Evolutionary conservation across 2,797 vertebrate species (phyloP).

Genomic region (Karalla daura): DNA sequence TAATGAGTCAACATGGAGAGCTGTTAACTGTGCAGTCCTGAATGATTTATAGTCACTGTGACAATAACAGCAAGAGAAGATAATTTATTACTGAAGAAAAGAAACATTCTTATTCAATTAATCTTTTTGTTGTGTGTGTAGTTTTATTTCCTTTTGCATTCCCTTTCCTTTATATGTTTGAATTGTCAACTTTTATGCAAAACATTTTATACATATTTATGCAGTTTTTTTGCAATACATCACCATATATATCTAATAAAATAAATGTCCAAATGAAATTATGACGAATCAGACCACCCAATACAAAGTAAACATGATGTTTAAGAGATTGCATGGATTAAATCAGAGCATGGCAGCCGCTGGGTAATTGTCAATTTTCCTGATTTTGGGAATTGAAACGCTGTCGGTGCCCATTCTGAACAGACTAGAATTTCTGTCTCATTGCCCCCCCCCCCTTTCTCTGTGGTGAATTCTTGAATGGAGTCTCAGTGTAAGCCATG

Average conservation of each 20-base stretch:
- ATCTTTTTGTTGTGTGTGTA: not conserved
- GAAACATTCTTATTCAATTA: not conserved
- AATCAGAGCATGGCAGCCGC: not conserved
- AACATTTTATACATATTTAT: too few species aligned
- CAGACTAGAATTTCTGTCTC: conserved; percentile 42
- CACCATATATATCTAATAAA: not conserved
- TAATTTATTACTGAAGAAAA: conserved; percentile 17
- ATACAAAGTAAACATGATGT: not conserved
- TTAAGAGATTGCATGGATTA: not conserved
- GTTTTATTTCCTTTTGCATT: not conserved
- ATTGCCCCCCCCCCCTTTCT: conserved; percentile 30
- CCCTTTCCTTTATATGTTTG: not conserved
- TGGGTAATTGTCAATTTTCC: conserved; percentile 18
- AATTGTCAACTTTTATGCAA: not conserved
- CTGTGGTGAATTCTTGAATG: conserved; percentile 64
- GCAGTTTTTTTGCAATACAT: too few species aligned
- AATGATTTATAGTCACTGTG: conserved; percentile 61
- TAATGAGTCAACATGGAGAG: conserved; percentile 67
- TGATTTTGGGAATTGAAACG: conserved; percentile 46
- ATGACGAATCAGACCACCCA: conserved; percentile 1
- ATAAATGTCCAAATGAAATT: not conserved
- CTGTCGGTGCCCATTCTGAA: conserved; percentile 45
- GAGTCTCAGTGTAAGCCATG: conserved; percentile 60
- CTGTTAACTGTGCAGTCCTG: conserved; percentile 53
- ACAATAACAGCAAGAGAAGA: conserved; percentile 36